A percentile compares a stretch with the other conserved stretches of the same genome.
These are phyloP conservation scores for Ophiothrix spiculata DNA, from an alignment of 35 echinoderm and acorn worm species.

Conservation along the genomic window DNA sequence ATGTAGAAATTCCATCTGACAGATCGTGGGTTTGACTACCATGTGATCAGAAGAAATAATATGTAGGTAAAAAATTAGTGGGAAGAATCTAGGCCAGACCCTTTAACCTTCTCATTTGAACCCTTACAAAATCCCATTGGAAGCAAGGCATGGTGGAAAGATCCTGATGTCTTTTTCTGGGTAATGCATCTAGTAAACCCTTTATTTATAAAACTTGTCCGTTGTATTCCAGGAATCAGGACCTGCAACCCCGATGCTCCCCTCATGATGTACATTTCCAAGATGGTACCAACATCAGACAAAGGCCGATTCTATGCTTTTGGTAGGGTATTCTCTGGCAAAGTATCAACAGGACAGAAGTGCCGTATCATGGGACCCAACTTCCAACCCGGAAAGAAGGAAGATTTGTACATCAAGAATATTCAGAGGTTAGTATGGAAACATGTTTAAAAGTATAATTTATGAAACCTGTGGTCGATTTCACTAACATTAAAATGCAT, in stretches of 20 bases:
- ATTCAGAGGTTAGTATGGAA: slow-evolving; percentile 73
- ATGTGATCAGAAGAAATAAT: no score
- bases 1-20: no score
- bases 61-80: no score
- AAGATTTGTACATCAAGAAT: slow-evolving; percentile 76
- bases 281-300: slow-evolving; percentile 99
- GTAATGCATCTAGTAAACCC: not conserved
- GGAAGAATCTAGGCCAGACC: no score
- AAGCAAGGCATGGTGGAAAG: no score
- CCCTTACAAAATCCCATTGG: no score
- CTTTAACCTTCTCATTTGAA: not conserved
- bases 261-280: slow-evolving; percentile 90
- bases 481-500: no score
- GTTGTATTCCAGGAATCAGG: slow-evolving; percentile 65
- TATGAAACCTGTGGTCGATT: not conserved
- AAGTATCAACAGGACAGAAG: slow-evolving; percentile 69
- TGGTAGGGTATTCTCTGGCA: slow-evolving; percentile 93
- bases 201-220: no score
- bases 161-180: no score
- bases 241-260: slow-evolving; percentile 81
- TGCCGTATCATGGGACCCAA: slow-evolving; percentile 96
- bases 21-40: no score
- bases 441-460: not conserved
- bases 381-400: slow-evolving; percentile 91
- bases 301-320: slow-evolving; percentile 97